A percentile compares a stretch with the other conserved stretches of the same genome.
These are phyloP conservation scores for Melierax canorus DNA, from an alignment of 2,113 vertebrate genomes.

Conservation along the genomic window DNA sequence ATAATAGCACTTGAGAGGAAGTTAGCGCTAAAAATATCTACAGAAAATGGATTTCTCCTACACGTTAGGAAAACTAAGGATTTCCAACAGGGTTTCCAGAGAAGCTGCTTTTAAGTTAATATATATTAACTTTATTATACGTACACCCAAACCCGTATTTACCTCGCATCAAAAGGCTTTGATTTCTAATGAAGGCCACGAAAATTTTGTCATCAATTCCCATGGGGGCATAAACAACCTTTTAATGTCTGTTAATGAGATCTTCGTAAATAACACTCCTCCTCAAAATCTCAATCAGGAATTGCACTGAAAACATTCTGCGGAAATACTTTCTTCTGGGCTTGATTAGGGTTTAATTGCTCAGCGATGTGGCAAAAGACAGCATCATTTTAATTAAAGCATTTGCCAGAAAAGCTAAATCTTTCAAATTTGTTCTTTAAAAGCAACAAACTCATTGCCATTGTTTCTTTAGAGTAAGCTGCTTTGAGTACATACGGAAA, in stretches of 20 bases:
- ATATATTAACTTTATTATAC: neutral
- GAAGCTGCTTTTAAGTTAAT: constrained; percentile 39
- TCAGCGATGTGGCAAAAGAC: constrained; percentile 50
- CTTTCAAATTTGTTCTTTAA: neutral
- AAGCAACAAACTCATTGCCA: neutral
- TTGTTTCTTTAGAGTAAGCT: constrained; percentile 28
- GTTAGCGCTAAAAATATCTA: constrained; percentile 69
- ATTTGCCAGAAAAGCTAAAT: constrained; percentile 40
- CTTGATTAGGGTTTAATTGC: constrained; percentile 58
- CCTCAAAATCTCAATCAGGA: neutral
- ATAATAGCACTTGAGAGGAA: constrained; percentile 56
- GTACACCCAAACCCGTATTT: neutral
- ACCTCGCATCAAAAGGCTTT: neutral
- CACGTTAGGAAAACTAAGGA: constrained; percentile 56
- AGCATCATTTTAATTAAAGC: constrained; percentile 32
- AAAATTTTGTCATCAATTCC: neutral
- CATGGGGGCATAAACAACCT: neutral
- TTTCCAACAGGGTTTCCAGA: constrained; percentile 58
- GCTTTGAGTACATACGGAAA: neutral
- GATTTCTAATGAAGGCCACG: neutral
- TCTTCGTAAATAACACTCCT: neutral
- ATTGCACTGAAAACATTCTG: neutral
- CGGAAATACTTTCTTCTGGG: neutral
- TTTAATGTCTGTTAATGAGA: neutral
- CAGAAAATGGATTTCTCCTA: constrained; percentile 68